Evolutionary conservation across 2,888 invertebrate species (phyloP), one percentile per base, ranked within the genome.

Genomic region (Galerucella pusilla): DNA sequence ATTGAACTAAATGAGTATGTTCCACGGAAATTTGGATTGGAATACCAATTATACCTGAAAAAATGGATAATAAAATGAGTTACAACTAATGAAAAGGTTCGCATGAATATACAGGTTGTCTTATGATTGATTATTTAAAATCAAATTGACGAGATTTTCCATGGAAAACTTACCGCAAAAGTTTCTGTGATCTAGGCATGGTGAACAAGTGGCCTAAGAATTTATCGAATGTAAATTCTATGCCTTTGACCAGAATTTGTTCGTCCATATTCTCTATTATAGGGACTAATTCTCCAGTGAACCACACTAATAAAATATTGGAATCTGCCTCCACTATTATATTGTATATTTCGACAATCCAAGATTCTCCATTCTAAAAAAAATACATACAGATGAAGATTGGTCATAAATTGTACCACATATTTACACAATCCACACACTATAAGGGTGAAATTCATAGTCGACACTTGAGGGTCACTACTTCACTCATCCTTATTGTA

Each of bases 251-350:
- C 12, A 86, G 81, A 6, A 93, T 87, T 71, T 90, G 88, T 65
- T 91, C 89, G 0, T 89, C 83, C 69, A 92, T 83, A 0, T 85
- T 86, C 84, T 94, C 94, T 88, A 93, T 90, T 67, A 89, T 85
- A 72, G 90, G 89, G 4, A 93, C 92, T 78, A 90, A 89, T 35
- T 89, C 87, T 10, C 93, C 93, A 67, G 90, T 89, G 20, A 93
- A 88, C 93, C 94, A 94, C 0, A 90, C 92, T 68, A 91, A 89
- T 12, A 94, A 83, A 9, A 92, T 88, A 52, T 89, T 89, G 0
- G 91, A 90, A 81, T 78, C 71, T 35, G 78, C 75, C 6, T 92
- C 90, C 9, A 88, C 88, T 90, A 61, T 46, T 12, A 78, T 42
- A 14, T 35, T 57, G 42, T 54, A 68, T 11, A 75, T 14, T 14